phyloP scores from a whole-genome alignment of 2,113 vertebrate genomes.

The Lophura nycthemera region DNA sequence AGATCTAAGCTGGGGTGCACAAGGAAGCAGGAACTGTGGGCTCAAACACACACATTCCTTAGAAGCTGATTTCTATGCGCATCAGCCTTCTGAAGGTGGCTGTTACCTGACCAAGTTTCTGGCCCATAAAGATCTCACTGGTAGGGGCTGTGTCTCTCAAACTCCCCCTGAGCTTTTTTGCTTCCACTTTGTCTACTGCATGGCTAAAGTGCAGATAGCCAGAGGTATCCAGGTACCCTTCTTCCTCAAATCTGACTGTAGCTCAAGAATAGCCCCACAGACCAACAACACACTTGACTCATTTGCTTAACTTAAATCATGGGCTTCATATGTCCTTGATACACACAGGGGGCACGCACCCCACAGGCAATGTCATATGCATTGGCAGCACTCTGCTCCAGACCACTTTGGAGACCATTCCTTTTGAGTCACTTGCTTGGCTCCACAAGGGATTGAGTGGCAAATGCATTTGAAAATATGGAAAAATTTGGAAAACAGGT shows the following conservation, averaged over 20 bases:
- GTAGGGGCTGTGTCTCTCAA: background rate
- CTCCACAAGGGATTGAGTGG: background rate
- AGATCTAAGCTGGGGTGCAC: background rate
- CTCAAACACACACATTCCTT: background rate
- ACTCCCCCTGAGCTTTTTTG: background rate
- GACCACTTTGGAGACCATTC: background rate
- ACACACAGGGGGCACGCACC: background rate
- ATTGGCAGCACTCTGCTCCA: background rate
- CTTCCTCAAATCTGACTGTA: background rate
- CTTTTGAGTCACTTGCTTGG: background rate
- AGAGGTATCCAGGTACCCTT: background rate
- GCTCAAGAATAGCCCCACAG: background rate
- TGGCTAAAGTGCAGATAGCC: background rate
- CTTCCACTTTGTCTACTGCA: background rate
- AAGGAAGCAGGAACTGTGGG: background rate
- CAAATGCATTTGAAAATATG: background rate
- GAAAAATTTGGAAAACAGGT: background rate
- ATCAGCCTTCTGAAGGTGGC: background rate
- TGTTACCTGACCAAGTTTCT: background rate
- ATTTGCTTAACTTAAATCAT: background rate
- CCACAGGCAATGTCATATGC: background rate
- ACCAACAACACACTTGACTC: background rate
- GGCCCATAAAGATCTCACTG: accelerated
- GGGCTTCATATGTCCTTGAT: background rate
- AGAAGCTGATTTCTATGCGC: background rate